Conservation (phyloP, 2,888 invertebrate species). For the Meta bourneti region DNA sequence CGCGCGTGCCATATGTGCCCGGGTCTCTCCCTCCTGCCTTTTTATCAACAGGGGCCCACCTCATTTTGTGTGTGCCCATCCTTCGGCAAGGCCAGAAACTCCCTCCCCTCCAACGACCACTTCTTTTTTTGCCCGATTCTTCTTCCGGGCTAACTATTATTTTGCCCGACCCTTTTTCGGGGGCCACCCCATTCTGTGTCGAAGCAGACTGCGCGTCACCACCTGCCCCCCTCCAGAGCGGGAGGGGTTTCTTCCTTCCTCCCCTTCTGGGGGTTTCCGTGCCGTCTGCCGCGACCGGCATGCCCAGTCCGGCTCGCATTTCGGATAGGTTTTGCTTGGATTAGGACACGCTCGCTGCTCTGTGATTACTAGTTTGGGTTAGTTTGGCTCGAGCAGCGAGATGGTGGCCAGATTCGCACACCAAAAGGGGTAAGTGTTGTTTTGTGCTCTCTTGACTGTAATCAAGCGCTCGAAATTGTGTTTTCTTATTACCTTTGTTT, state of each 20-base stretch:
- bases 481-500: too few species aligned
- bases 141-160: conserved; percentile 65
- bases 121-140: conserved; percentile 29
- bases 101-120: conserved; percentile 21
- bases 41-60: conserved; percentile 39
- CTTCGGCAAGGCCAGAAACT: conserved; percentile 57
- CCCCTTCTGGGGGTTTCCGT: conserved; percentile 13
- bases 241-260: conserved; percentile 13
- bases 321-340: conserved; percentile 30
- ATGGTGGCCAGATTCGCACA: too few species aligned
- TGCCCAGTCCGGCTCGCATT: conserved; percentile 20
- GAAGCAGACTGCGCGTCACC: conserved; percentile 46
- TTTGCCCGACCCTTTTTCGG: conserved; percentile 44
- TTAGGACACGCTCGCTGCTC: conserved; percentile 10
- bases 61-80: conserved; percentile 48
- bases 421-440: too few species aligned
- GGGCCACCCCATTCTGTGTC: conserved; percentile 2
- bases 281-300: conserved; percentile 32
- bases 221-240: conserved; percentile 58
- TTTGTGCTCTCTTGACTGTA: too few species aligned
- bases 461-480: too few species aligned
- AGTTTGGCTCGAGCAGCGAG: not conserved
- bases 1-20: conserved; percentile 70
- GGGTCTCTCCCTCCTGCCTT: not conserved
- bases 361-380: conserved; percentile 7